Evolutionary conservation across 2,888 invertebrate genomes (phyloP), one percentile per base, ranked within the genome.

Genomic region (Meloe dianella): DNA sequence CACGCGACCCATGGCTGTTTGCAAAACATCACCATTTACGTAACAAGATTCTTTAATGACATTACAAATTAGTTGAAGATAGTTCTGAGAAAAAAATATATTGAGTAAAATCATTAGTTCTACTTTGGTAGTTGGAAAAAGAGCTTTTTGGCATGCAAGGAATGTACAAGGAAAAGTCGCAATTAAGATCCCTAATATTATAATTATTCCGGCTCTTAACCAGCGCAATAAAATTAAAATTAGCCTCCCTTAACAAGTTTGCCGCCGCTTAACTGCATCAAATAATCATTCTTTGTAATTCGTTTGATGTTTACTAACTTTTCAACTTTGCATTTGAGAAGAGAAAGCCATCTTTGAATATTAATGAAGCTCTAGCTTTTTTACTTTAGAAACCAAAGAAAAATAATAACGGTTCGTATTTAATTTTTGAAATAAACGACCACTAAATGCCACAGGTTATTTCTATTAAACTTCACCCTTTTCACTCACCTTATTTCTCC

Each of bases 161-260:
- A 78, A 74, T 76, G 76, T 77, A 75, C 69, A 73, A 75, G 71
- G 74, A 73, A 76, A 77, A 76, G 74, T 69, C 73, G 70, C 73
- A 74, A 66, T 74, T 75, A 71, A 76, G 73, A 73, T 73, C 74
- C 74, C 75, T 76, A 79, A 80, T 80, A 79, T 80, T 77, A 79
- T 79, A 80, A 81, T 81, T 81, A 80, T 80, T 80, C 79, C 80
- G 77, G 77, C 75, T 76, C 77, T 81, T 80, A 80, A 75, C 73
- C 78, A 73, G 73, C 71, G 79, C 79, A 77, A 80, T 80, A 80
- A 81, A 81, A 81, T 80, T 78, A 78, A 80, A 79, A 78, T 79
- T 79, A 75, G 77, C 77, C 74, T 77, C 73, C 73, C 75, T 75
- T 77, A 74, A 75, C 75, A 74, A 77, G 74, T 75, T 74, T 73